Percentiles rank a stretch among this genome's conserved stretches.
These are phyloP conservation scores for Acanthurus leucopareius DNA, from an alignment of 2,797 vertebrate genomes.

Conservation along the genomic window DNA sequence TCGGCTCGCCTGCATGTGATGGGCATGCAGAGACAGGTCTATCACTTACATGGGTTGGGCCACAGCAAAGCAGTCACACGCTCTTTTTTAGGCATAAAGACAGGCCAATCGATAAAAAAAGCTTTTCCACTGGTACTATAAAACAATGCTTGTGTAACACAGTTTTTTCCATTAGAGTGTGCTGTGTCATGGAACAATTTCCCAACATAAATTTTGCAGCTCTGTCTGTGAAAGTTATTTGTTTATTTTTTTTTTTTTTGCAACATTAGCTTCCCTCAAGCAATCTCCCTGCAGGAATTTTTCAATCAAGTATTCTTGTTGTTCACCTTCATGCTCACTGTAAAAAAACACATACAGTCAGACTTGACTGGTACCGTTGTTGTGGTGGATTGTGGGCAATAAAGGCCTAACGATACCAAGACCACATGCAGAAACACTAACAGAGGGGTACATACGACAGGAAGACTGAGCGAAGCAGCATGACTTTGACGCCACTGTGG, in stretches of 20 bases:
- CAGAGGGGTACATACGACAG: conserved; percentile 65
- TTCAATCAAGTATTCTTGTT: conserved; percentile 27
- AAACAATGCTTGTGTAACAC: conserved; percentile 56
- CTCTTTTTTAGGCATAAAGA: conserved; percentile 56
- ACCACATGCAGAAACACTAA: conserved; percentile 66
- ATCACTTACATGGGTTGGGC: conserved; percentile 77
- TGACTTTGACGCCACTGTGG: conserved; percentile 72
- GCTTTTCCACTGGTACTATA: conserved; percentile 42
- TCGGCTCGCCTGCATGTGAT: conserved; percentile 54
- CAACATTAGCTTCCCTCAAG: conserved; percentile 15
- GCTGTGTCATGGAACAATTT: conserved; percentile 63
- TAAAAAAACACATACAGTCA: conserved; percentile 47
- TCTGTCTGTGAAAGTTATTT: conserved; percentile 15
- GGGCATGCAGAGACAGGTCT: conserved; percentile 80
- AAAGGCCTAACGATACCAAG: conserved; percentile 68
- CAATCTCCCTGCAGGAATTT: neutral
- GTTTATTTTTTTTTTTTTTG: conserved; percentile 2
- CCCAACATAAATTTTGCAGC: conserved; percentile 24
- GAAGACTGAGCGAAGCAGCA: conserved; percentile 70
- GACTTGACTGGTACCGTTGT: conserved; percentile 56
- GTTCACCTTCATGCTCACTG: conserved; percentile 42
- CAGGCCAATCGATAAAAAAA: conserved; percentile 68
- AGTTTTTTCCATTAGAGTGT: neutral
- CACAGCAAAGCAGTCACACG: conserved; percentile 45
- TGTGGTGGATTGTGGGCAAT: conserved; percentile 71